Conservation (phyloP, 2,888 invertebrate genomes). For the Lucinisca nassula region DNA sequence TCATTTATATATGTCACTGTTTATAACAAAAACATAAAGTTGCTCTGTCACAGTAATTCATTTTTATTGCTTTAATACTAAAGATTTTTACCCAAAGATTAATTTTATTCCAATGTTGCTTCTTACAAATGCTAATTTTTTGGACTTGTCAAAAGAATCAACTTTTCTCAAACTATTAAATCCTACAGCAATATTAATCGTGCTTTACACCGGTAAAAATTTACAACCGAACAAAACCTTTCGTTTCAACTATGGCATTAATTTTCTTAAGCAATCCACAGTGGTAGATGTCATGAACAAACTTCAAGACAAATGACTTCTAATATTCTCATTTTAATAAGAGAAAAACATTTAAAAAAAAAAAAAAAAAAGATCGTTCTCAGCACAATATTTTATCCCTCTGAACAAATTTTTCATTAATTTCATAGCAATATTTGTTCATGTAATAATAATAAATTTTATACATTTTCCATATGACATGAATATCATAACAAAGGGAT, state of each 20-base stretch:
- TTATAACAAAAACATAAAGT: conserved; percentile 18
- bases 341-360: too few relatives aligned
- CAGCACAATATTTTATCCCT: too few relatives aligned
- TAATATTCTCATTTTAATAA: too few relatives aligned
- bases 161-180: background rate
- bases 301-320: background rate
- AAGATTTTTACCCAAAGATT: background rate
- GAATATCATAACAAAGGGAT: too few relatives aligned
- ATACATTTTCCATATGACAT: too few relatives aligned
- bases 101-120: background rate
- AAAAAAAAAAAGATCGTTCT: too few relatives aligned
- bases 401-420: too few relatives aligned
- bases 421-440: too few relatives aligned
- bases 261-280: background rate
- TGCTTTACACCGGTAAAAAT: background rate
- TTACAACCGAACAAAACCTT: conserved; percentile 1
- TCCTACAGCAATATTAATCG: conserved; percentile 1
- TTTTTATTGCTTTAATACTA: conserved; percentile 1
- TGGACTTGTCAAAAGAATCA: background rate
- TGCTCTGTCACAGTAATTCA: conserved; percentile 13
- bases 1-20: conserved; percentile 9
- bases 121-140: conserved; percentile 15
- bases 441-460: too few relatives aligned
- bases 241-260: background rate
- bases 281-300: background rate